These are phyloP conservation scores for Alauda arvensis DNA, from an alignment of 2,797 vertebrate genomes.

Conservation along the genomic window DNA sequence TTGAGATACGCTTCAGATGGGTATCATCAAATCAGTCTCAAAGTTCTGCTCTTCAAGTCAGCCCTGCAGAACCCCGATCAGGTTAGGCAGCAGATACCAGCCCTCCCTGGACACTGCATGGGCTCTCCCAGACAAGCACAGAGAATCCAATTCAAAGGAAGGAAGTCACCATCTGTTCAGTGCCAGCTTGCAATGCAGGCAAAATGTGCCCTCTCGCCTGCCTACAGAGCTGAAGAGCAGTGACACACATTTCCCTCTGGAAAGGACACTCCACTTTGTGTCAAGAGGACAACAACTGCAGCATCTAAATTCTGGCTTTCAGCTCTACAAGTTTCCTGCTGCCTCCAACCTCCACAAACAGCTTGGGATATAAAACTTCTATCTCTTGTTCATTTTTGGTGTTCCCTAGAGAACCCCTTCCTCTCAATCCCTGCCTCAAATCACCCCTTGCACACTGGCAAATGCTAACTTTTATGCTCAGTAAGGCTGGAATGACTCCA, in stretches of 20 bases:
- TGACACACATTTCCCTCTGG: not conserved
- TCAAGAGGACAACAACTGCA: not conserved
- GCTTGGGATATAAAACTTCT: not conserved
- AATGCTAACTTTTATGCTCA: not conserved
- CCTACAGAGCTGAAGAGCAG: not conserved
- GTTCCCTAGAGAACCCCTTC: not conserved
- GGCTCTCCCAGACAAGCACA: rapidly evolving
- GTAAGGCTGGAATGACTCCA: not conserved
- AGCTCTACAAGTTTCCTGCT: not conserved
- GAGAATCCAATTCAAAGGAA: not conserved
- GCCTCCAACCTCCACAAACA: not conserved
- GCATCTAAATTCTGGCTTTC: not conserved
- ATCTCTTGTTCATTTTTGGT: not conserved
- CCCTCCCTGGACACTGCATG: not conserved
- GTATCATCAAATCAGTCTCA: not conserved
- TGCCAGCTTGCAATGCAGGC: not conserved
- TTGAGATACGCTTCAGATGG: not conserved
- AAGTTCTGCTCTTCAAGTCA: not conserved
- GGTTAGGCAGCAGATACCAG: not conserved
- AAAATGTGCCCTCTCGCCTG: not conserved
- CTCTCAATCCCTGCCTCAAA: not conserved
- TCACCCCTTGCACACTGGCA: not conserved
- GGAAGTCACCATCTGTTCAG: not conserved
- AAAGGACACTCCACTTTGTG: not conserved
- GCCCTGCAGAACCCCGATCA: not conserved